These are phyloP conservation scores for Sebastes vulpes DNA, from an alignment of 2,797 vertebrate genomes.

Conservation along the genomic window DNA sequence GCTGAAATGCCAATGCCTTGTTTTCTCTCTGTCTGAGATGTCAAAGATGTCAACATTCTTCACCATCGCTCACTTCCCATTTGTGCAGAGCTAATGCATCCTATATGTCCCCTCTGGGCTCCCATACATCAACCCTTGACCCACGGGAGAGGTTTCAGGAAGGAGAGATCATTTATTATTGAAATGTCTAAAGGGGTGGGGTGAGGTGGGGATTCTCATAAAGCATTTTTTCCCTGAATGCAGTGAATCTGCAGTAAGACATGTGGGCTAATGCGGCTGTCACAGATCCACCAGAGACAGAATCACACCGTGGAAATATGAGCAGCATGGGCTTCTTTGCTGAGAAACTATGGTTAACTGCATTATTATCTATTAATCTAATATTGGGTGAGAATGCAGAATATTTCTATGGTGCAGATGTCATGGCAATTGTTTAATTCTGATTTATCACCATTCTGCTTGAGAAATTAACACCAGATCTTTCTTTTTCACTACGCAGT, in stretches of 20 bases:
- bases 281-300: slow-evolving; percentile 36
- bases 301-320: neutral
- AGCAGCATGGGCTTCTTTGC: neutral
- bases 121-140: slow-evolving; percentile 80
- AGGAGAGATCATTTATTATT: slow-evolving; percentile 83
- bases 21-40: slow-evolving; percentile 62
- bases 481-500: neutral
- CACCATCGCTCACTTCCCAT: slow-evolving; percentile 68
- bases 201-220: slow-evolving; percentile 54
- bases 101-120: slow-evolving; percentile 73
- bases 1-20: slow-evolving; percentile 52
- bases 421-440: neutral
- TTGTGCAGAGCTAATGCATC: slow-evolving; percentile 68
- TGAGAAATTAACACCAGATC: neutral
- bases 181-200: slow-evolving; percentile 71
- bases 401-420: neutral
- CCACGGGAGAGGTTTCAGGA: slow-evolving; percentile 65
- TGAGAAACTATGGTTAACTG: neutral
- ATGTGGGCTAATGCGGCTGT: slow-evolving; percentile 66
- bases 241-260: slow-evolving; percentile 68
- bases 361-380: neutral
- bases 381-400: neutral
- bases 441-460: neutral
- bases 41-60: slow-evolving; percentile 69
- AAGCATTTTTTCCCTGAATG: slow-evolving; percentile 42